A percentile compares a stretch with the other conserved stretches of the same genome.
These are phyloP conservation scores for Lerista edwardsae DNA, from an alignment of 2,797 vertebrate genomes.

Conservation along the genomic window DNA sequence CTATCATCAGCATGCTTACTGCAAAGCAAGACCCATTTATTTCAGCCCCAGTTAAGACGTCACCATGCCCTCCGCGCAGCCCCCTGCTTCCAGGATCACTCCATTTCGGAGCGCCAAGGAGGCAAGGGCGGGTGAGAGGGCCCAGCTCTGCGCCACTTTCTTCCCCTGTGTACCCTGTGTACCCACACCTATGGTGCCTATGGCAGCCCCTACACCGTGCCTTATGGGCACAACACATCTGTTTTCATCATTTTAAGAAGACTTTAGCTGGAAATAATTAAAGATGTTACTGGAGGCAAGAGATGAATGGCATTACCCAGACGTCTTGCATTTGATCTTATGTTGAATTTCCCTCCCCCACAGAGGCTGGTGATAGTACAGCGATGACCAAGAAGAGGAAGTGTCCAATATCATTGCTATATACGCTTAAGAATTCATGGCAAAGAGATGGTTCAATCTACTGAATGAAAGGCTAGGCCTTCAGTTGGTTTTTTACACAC, in stretches of 20 bases:
- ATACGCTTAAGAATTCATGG: background rate
- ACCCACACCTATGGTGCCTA: too few relatives aligned
- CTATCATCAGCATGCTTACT: background rate
- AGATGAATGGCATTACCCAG: background rate
- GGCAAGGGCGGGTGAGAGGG: too few relatives aligned
- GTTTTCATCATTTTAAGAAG: background rate
- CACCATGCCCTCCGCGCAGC: too few relatives aligned
- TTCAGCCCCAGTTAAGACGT: too few relatives aligned
- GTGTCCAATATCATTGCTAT: background rate
- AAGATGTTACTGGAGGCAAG: background rate
- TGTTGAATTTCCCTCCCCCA: background rate
- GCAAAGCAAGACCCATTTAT: background rate
- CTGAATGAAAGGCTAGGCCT: background rate
- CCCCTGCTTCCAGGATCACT: too few relatives aligned
- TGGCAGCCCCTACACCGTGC: too few relatives aligned
- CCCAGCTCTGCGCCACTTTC: too few relatives aligned
- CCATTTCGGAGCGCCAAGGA: too few relatives aligned
- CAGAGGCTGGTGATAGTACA: background rate
- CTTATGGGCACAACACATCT: too few relatives aligned
- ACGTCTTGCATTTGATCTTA: background rate
- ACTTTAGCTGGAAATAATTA: background rate
- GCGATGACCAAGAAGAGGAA: background rate
- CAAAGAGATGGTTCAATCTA: background rate
- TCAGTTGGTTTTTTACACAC: too few relatives aligned
- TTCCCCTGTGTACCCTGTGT: too few relatives aligned